Evolutionary conservation across 2,113 vertebrate genomes (phyloP).

Genomic region (Amazona vittata): DNA sequence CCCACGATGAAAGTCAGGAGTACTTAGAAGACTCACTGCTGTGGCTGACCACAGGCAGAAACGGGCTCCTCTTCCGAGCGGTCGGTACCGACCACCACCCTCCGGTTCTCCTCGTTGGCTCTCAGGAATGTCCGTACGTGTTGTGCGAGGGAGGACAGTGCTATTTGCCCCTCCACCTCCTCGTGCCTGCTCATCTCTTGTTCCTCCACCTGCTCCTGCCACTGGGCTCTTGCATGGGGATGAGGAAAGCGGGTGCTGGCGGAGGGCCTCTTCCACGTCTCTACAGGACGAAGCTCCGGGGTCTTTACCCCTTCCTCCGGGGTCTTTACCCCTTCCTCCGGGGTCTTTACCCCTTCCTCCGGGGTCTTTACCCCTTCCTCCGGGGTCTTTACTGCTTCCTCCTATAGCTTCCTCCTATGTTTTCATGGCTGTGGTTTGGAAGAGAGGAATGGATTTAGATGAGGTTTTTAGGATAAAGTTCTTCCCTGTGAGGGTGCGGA

Average conservation of each 20-base stretch:
- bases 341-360: not conserved
- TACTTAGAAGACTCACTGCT: not conserved
- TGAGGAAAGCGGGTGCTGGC: not conserved
- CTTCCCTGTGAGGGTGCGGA: not conserved
- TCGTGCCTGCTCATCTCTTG: not conserved
- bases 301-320: not conserved
- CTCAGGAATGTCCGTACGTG: not conserved
- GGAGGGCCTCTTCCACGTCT: too few species aligned
- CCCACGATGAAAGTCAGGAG: not conserved
- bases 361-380: too few species aligned
- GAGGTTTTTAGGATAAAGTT: not conserved
- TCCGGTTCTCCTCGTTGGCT: too few species aligned
- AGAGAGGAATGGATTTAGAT: not conserved
- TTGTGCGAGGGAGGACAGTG: not conserved
- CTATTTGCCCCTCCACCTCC: not conserved
- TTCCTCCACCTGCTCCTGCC: not conserved
- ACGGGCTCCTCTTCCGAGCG: fast-evolving
- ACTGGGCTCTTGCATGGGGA: not conserved
- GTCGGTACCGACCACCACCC: too few species aligned
- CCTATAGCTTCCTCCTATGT: fast-evolving
- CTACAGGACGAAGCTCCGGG: too few species aligned
- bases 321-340: too few species aligned
- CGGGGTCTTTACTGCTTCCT: not conserved
- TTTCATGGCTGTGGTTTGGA: not conserved
- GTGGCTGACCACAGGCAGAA: not conserved